Evolutionary conservation across 2,888 invertebrate species (phyloP).

Genomic region (Apodemia mormo): DNA sequence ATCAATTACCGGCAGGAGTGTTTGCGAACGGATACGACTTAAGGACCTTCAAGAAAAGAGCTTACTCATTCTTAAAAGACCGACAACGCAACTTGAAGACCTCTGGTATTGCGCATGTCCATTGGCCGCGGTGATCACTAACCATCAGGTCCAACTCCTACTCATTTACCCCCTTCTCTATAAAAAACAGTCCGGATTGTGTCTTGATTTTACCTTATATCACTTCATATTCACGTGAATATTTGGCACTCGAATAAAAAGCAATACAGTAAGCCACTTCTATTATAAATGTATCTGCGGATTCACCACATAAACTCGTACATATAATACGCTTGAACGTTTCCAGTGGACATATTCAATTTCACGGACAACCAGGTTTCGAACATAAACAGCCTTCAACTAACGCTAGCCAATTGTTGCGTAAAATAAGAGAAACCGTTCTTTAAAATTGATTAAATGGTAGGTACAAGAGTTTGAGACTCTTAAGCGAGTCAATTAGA

Average conservation of each 20-base stretch:
- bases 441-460: slow-evolving; percentile 11
- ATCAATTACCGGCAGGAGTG: too few relatives aligned
- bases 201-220: too few relatives aligned
- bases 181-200: too few relatives aligned
- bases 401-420: slow-evolving; percentile 20
- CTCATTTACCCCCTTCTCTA: too few relatives aligned
- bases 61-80: too few relatives aligned
- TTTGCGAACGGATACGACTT: too few relatives aligned
- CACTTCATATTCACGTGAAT: neutral
- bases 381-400: slow-evolving; percentile 45
- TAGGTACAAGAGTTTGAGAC: neutral
- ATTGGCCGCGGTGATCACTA: too few relatives aligned
- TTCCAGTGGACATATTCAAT: slow-evolving; percentile 58
- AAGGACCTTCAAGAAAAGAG: too few relatives aligned
- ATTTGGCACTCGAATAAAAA: too few relatives aligned
- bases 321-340: slow-evolving; percentile 48
- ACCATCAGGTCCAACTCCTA: too few relatives aligned
- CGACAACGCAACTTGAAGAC: too few relatives aligned
- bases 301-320: slow-evolving; percentile 27
- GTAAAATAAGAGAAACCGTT: slow-evolving; percentile 10
- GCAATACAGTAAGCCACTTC: neutral
- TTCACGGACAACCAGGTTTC: slow-evolving; percentile 49
- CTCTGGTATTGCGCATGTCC: too few relatives aligned
- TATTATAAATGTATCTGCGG: slow-evolving; percentile 38
- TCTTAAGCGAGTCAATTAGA: neutral